Percentiles rank a stretch among this genome's conserved stretches.
Conservation (phyloP, 2,113 vertebrate species). For the Cervus canadensis region DNA sequence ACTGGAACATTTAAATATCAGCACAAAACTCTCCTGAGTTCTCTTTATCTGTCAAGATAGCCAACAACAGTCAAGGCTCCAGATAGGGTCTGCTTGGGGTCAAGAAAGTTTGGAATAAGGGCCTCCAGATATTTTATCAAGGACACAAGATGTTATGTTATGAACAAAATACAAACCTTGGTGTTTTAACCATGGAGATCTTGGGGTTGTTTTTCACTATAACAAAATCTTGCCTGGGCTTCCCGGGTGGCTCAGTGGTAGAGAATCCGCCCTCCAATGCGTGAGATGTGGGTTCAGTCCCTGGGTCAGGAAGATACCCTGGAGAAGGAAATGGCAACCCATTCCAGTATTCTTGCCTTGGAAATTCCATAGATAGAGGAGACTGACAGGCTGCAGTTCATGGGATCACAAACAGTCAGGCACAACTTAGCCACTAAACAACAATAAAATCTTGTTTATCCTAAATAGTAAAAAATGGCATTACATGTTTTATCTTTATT, state of each 20-base stretch:
- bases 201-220: background rate
- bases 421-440: background rate
- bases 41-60: background rate
- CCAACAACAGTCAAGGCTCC: background rate
- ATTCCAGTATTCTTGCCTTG: background rate
- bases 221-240: background rate
- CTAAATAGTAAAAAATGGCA: background rate
- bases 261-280: background rate
- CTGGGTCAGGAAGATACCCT: background rate
- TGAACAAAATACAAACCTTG: background rate
- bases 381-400: background rate
- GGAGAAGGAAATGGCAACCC: background rate
- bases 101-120: background rate
- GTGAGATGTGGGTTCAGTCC: background rate
- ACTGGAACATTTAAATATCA: background rate
- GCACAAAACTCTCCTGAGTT: background rate
- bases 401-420: background rate
- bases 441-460: background rate
- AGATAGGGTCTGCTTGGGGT: background rate
- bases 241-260: background rate
- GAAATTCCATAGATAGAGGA: background rate
- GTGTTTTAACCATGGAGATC: background rate
- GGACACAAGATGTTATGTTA: background rate
- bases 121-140: background rate
- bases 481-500: background rate